Conservation (phyloP, 2,113 vertebrate genomes). For the Spizaetus ornatus region DNA sequence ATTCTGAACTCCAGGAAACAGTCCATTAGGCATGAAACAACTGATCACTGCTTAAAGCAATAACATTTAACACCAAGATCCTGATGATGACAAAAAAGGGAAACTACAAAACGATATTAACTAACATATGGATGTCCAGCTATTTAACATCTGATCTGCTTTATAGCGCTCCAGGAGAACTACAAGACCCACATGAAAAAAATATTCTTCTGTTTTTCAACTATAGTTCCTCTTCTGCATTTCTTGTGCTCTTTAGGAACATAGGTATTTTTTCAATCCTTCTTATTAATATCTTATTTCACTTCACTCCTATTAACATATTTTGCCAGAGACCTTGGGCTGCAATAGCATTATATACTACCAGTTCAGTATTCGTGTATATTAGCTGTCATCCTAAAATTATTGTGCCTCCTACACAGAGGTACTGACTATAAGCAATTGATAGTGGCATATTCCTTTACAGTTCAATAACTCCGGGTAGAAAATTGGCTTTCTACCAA, state of each 20-base stretch:
- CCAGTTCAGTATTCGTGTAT: neutral
- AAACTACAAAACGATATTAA: neutral
- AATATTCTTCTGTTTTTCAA: neutral
- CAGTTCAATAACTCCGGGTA: conserved; percentile 7
- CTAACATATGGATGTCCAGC: neutral
- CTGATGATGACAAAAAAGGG: neutral
- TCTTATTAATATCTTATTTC: neutral
- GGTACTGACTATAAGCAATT: conserved; percentile 12
- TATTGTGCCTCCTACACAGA: neutral
- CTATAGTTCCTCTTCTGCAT: neutral
- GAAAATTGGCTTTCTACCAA: conserved; percentile 46
- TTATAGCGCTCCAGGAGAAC: neutral
- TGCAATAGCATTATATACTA: neutral
- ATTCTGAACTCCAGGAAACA: neutral
- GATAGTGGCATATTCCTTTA: conserved; percentile 42
- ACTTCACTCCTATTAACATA: neutral
- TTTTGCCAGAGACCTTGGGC: neutral
- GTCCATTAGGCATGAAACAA: neutral
- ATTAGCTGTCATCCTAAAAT: conserved; percentile 49
- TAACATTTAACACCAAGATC: neutral
- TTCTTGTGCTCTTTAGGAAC: neutral
- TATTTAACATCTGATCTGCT: neutral
- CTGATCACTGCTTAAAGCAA: neutral
- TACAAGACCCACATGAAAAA: neutral
- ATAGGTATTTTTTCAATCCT: neutral